A percentile compares a stretch with the other conserved stretches of the same genome.
phyloP scores from a whole-genome alignment of 2,797 vertebrate species.

The Gobionotothen gibberifrons region DNA sequence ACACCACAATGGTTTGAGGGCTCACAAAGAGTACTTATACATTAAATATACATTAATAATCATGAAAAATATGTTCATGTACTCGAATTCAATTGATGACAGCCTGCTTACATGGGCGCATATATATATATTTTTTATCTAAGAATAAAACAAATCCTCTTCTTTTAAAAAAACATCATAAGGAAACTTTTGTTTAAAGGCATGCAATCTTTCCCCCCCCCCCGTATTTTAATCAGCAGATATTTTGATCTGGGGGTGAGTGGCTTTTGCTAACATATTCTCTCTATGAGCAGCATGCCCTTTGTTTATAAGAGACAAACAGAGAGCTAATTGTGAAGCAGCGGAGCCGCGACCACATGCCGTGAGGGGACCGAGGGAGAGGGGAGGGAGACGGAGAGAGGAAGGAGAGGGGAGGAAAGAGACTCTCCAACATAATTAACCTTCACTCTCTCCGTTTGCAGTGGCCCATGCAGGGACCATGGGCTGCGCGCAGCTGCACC shows the following conservation, averaged over 20 bases:
- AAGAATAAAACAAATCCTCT: slow-evolving; percentile 34
- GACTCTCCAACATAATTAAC: slow-evolving; percentile 96
- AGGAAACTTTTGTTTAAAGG: slow-evolving; percentile 22
- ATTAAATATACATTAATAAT: slow-evolving; percentile 47
- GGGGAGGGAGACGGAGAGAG: slow-evolving; percentile 58
- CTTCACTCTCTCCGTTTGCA: slow-evolving; percentile 92
- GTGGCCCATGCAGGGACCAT: slow-evolving; percentile 86
- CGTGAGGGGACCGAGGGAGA: slow-evolving; percentile 68
- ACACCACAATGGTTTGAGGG: slow-evolving; percentile 24
- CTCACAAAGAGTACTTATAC: slow-evolving; percentile 7
- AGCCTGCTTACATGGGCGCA: not conserved
- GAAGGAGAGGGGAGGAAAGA: slow-evolving; percentile 88
- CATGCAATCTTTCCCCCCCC: slow-evolving; percentile 21
- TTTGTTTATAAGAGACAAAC: slow-evolving; percentile 83
- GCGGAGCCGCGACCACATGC: slow-evolving; percentile 78
- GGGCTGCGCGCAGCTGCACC: slow-evolving; percentile 86
- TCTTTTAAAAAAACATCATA: slow-evolving; percentile 47
- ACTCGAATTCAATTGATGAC: slow-evolving; percentile 17
- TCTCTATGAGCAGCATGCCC: slow-evolving; percentile 65
- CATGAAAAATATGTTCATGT: slow-evolving; percentile 22
- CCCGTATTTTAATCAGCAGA: slow-evolving; percentile 50
- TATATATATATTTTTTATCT: slow-evolving; percentile 29
- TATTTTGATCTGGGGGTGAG: slow-evolving; percentile 44
- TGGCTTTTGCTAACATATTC: slow-evolving; percentile 64
- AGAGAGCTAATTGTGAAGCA: slow-evolving; percentile 84